Evolutionary conservation across 2,113 vertebrate species (phyloP).

Genomic region (Semnopithecus entellus): DNA sequence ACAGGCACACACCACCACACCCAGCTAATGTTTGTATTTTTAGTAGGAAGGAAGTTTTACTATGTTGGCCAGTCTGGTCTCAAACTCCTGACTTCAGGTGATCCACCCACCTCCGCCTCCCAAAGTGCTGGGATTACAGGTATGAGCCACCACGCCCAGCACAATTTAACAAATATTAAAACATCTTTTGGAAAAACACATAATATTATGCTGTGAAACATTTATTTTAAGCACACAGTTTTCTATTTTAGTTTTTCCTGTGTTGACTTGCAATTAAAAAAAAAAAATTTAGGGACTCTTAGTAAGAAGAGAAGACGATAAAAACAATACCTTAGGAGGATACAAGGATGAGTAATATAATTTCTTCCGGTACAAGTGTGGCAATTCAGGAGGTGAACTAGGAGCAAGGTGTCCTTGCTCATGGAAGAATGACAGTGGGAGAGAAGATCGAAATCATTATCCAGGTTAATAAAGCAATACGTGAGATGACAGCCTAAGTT

Average conservation of each 20-base stretch:
- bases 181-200: neutral
- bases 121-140: too few species aligned
- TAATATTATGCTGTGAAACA: neutral
- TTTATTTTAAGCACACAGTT: neutral
- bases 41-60: too few species aligned
- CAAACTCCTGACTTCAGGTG: too few species aligned
- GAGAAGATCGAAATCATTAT: neutral
- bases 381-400: neutral
- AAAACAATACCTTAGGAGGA: neutral
- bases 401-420: neutral
- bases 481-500: neutral
- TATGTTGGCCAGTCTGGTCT: too few species aligned
- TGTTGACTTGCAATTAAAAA: neutral
- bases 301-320: neutral
- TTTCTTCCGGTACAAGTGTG: neutral
- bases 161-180: neutral
- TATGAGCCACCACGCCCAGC: too few species aligned
- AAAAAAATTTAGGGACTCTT: neutral
- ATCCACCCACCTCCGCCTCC: too few species aligned
- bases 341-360: neutral
- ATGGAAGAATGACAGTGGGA: neutral
- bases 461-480: neutral
- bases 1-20: too few species aligned
- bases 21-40: too few species aligned
- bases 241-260: neutral